These are phyloP conservation scores for Tapirus indicus DNA, from an alignment of 2,797 vertebrate genomes.

Conservation along the genomic window DNA sequence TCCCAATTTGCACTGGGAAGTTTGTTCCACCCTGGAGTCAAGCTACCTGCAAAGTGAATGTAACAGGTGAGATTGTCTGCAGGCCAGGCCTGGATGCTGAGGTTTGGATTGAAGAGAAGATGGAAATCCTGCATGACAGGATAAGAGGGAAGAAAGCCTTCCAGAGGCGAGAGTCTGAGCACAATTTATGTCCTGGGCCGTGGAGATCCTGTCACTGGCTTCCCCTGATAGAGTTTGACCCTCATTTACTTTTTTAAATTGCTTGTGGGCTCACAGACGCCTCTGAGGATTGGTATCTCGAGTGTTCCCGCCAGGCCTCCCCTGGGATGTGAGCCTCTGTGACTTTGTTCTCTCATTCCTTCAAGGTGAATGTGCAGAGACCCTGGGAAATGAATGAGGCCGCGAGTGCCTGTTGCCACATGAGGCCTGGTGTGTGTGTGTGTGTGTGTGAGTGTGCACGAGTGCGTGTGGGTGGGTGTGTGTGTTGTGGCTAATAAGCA, in stretches of 20 bases:
- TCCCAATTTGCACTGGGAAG: neutral
- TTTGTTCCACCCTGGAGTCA: neutral
- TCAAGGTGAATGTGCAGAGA: neutral
- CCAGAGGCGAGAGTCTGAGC: neutral
- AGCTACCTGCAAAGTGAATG: neutral
- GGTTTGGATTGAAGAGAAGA: neutral
- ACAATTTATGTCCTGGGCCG: neutral
- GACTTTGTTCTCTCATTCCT: neutral
- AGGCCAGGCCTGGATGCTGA: neutral
- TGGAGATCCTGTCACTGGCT: neutral
- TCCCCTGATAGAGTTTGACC: constrained; percentile 57
- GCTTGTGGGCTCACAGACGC: neutral
- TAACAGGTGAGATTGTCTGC: neutral
- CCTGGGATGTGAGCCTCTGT: neutral
- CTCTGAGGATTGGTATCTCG: neutral
- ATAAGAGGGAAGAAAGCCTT: neutral
- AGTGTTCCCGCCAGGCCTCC: neutral
- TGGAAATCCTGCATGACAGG: neutral
- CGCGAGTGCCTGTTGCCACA: neutral
- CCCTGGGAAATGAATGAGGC: neutral
- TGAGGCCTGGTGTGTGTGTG: accelerated
- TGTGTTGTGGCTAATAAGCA: neutral
- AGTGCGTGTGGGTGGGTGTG: accelerated
- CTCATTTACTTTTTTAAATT: constrained; percentile 73
- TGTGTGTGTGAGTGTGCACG: neutral